Percentiles rank a stretch among this genome's conserved stretches.
Evolutionary conservation across 2,888 invertebrate species (phyloP).

Genomic region (Rotaria magnacalcarata): DNA sequence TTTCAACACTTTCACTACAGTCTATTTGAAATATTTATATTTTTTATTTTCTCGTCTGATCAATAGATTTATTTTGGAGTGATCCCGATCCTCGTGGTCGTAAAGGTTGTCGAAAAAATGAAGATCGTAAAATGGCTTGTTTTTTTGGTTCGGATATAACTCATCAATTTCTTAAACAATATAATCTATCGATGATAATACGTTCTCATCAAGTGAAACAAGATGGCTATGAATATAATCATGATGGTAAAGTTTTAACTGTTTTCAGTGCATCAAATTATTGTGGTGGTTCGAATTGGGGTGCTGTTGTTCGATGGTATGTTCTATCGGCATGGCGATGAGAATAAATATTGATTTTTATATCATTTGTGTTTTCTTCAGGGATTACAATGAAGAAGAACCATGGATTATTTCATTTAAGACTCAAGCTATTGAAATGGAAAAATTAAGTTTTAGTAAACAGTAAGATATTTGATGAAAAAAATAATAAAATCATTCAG

Average conservation of each 20-base stretch:
- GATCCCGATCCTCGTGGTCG: constrained; percentile 67
- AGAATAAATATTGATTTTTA: too few species aligned
- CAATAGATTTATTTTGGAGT: constrained; percentile 78
- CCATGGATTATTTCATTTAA: constrained; percentile 29
- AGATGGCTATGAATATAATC: constrained; percentile 83
- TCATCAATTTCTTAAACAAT: constrained; percentile 70
- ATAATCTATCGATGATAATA: constrained; percentile 73
- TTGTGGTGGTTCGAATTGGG: constrained; percentile 60
- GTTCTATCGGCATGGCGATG: not conserved
- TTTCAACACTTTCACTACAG: too few species aligned
- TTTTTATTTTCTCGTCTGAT: not conserved
- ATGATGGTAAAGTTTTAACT: constrained; percentile 78
- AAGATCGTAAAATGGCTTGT: constrained; percentile 79
- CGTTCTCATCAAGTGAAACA: constrained; percentile 88
- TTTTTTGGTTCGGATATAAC: constrained; percentile 88
- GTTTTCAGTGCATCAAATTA: constrained; percentile 95
- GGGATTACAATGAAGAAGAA: constrained; percentile 32
- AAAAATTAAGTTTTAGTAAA: constrained; percentile 21
- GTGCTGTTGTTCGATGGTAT: constrained; percentile 45
- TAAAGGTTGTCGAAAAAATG: constrained; percentile 58
- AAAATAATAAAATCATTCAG: not conserved
- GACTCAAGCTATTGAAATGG: not conserved
- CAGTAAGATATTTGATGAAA: not conserved
- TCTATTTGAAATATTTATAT: too few species aligned
- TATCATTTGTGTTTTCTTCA: not conserved